Evolutionary conservation across 2,888 invertebrate genomes (phyloP), one percentile per base, ranked within the genome.

Genomic region (Morpho helenor): DNA sequence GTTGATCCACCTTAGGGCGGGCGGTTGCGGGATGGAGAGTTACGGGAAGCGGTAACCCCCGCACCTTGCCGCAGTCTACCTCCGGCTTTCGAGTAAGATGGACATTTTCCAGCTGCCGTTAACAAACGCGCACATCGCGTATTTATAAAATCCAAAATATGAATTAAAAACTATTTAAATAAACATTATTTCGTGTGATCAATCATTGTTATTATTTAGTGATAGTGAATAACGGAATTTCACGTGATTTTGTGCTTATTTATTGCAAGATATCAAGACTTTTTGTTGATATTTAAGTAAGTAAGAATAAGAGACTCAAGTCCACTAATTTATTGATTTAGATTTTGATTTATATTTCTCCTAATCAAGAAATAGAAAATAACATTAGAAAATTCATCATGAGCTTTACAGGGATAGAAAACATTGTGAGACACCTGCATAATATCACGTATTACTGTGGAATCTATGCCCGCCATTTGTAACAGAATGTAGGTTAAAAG

Each of bases 21-120:
- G 73, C 71, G 73, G 74, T 59, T 68, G 58, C 62, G 65, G 60
- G 61, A 43, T 56, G 47, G 70, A 68, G 69, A 67, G 66, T 67
- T 47, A 52, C 63, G 64, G 65, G 62, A 47, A 51, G 68, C 64
- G 69, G 67, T 58, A 23, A 65, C 71, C 68, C 68, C 64, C 72
- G 72, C 75, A 73, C 77, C 75, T 75, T 77, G 55, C 77, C 76
- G 73, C 81, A 82, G 83, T 82, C 72, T 70, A 71, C 74, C 66
- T 68, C 67, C 60, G 60, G 56, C 64, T 63, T 66, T 59, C 66
- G 68, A 48, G 57, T 49, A 59, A 9, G 55, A 43, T 63, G 70
- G 59, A 55, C 68, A 73, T 66, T 45, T 58, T 49, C 50, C 16
- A 10, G 63, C 59, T 58, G 56, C 58, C 49, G 56, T 56, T 49